Conservation (phyloP, 1,140 invertebrate species). For the Papilio machaon region DNA sequence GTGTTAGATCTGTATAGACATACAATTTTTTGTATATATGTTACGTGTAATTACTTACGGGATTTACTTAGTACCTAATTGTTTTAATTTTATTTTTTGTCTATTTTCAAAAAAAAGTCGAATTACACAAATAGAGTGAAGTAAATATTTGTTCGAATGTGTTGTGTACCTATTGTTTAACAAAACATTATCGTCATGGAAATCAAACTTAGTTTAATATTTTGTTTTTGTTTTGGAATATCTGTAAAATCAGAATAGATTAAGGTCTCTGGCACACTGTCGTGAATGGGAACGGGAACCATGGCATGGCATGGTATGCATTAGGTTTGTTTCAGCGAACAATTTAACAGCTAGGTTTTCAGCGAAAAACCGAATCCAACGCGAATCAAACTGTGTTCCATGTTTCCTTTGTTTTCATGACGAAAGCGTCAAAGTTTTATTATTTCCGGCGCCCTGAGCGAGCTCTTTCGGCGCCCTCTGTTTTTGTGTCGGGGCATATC, state of each 20-base stretch:
- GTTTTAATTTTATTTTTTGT: constrained; percentile 28
- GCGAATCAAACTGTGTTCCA: too few relatives aligned
- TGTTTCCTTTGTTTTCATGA: too few relatives aligned
- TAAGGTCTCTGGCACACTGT: not conserved
- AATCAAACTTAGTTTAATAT: not conserved
- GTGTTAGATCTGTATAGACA: constrained; percentile 64
- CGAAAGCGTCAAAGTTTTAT: too few relatives aligned
- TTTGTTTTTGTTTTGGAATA: not conserved
- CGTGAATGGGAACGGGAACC: not conserved
- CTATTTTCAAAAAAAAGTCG: constrained; percentile 25
- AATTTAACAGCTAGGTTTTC: too few relatives aligned
- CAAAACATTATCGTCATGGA: not conserved
- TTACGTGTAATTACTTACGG: constrained; percentile 27
- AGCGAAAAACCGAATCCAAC: too few relatives aligned
- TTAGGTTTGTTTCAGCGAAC: too few relatives aligned
- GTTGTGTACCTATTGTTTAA: not conserved
- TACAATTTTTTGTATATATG: constrained; percentile 36
- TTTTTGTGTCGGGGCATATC: too few relatives aligned
- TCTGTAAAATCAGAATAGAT: not conserved
- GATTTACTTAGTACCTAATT: constrained; percentile 31
- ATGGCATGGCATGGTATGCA: too few relatives aligned
- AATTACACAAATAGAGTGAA: constrained; percentile 31
- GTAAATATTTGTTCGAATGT: not conserved
- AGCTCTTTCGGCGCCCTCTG: too few relatives aligned
- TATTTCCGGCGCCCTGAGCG: too few relatives aligned